Percentiles rank a stretch among this genome's conserved stretches.
These are phyloP conservation scores for Characodon lateralis DNA, from an alignment of 2,797 vertebrate genomes.

Conservation along the genomic window DNA sequence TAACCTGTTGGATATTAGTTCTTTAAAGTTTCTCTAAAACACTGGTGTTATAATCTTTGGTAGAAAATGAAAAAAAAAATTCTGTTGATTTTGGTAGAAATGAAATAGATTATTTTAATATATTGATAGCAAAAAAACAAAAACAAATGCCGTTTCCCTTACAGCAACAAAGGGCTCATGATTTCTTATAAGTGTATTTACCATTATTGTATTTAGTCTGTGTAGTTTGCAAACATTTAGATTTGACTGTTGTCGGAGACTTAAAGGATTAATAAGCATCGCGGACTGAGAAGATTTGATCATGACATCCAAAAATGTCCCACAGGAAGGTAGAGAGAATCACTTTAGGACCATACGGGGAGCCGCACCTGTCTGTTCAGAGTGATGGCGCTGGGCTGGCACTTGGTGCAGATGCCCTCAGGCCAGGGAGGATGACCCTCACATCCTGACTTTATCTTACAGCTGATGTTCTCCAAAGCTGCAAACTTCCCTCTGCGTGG, in stretches of 20 bases:
- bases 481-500: constrained; percentile 92
- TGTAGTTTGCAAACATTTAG: background rate
- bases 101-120: too few relatives aligned
- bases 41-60: background rate
- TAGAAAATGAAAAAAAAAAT: background rate
- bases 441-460: constrained; percentile 98
- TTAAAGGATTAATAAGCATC: background rate
- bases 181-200: background rate
- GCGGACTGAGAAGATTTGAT: background rate
- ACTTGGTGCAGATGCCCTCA: constrained; percentile 98
- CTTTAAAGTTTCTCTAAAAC: background rate
- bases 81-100: background rate
- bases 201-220: background rate
- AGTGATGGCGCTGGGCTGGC: constrained; percentile 97
- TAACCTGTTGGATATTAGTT: background rate
- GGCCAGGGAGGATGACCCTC: constrained; percentile 98
- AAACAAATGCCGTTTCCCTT: background rate
- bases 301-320: background rate
- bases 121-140: background rate
- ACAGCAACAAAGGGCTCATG: background rate
- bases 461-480: constrained; percentile 98
- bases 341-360: background rate
- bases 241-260: background rate
- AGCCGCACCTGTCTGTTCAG: constrained; percentile 92
- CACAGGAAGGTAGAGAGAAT: background rate